Evolutionary conservation across 2,888 invertebrate genomes (phyloP).

Genomic region (Ecliptopera silaceata): DNA sequence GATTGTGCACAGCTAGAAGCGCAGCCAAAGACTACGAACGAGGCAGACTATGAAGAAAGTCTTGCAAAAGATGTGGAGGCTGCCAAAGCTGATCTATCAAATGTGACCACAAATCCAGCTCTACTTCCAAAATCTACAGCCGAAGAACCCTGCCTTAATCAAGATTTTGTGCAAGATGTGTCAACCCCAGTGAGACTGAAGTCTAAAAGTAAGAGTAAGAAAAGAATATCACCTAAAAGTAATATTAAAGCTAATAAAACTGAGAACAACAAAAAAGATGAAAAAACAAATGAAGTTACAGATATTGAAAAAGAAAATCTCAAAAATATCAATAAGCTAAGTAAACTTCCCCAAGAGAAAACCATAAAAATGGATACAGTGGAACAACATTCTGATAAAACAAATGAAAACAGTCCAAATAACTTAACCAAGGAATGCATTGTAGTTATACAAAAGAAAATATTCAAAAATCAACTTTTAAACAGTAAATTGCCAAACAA

Average conservation of each 20-base stretch:
- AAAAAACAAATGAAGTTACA: background rate
- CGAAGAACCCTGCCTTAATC: background rate
- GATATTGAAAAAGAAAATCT: constrained; percentile 21
- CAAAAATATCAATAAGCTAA: constrained; percentile 1
- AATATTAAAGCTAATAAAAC: background rate
- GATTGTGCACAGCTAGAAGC: constrained; percentile 2
- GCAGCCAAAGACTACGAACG: background rate
- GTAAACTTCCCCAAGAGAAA: constrained; percentile 3
- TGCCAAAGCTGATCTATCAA: background rate
- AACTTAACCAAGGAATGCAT: constrained; percentile 73
- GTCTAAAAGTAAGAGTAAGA: constrained; percentile 44
- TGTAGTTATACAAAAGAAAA: constrained; percentile 70
- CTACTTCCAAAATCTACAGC: constrained; percentile 16
- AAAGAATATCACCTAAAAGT: constrained; percentile 9
- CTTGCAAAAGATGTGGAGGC: background rate
- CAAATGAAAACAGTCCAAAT: constrained; percentile 57
- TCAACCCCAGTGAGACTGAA: constrained; percentile 40
- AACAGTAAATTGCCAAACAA: constrained; percentile 24
- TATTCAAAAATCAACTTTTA: constrained; percentile 51
- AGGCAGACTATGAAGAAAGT: constrained; percentile 33
- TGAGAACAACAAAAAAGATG: background rate
- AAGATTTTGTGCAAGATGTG: constrained; percentile 10
- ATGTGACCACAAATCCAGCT: constrained; percentile 9
- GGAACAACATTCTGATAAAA: background rate
- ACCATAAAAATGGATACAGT: constrained; percentile 1